Evolutionary conservation across 1,140 invertebrate species (phyloP), one percentile per base, ranked within the genome.

Genomic region (Macrobrachium rosenbergii): DNA sequence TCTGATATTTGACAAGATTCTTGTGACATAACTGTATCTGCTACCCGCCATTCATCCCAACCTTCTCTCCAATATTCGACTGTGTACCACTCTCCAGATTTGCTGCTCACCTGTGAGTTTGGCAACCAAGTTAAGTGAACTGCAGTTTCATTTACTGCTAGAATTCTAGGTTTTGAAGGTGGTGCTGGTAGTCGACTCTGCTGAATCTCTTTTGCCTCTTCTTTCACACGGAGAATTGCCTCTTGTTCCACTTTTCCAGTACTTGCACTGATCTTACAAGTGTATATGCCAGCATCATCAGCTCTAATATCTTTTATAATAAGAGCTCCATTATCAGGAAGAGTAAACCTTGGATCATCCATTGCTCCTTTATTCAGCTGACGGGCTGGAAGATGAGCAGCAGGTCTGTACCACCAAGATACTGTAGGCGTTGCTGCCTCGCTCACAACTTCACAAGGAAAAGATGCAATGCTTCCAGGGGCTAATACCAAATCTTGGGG

Each of bases 401-500:
- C 67, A 37, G 59, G 37, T 7, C 73, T 73, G 75, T 77, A 84
- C 60, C 75, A 63, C 82, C 82, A 84, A 60, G 82, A 63, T 43
- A 84, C 28, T 10, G 52, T 43, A 11, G 73, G 73, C 16, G 76
- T 62, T 19, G 82, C 82, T 10, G 82, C 82, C 60, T 84, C 82
- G 21, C 73, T 84, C 19, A 84, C 82, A 28, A 84, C 82, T 62
- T 84, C 82, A 58, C 82, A 84, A 11, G 60, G 82, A 58, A 84
- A 84, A 16, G 82, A 60, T 11, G 58, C 82, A 12, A 64, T 23
- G 60, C 73, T 58, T 7, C 82, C 82, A 21, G 73, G 72, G 10
- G 72, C 82, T 16, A 84, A 43, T 28, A n/a, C 77, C 73, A 64
- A 19, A 62, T 84, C 82, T 19, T 84, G n/a, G 16, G 82, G 82